Evolutionary conservation across 2,113 vertebrate genomes (phyloP), one percentile per base, ranked within the genome.

Genomic region (Thalassoma bifasciatum): DNA sequence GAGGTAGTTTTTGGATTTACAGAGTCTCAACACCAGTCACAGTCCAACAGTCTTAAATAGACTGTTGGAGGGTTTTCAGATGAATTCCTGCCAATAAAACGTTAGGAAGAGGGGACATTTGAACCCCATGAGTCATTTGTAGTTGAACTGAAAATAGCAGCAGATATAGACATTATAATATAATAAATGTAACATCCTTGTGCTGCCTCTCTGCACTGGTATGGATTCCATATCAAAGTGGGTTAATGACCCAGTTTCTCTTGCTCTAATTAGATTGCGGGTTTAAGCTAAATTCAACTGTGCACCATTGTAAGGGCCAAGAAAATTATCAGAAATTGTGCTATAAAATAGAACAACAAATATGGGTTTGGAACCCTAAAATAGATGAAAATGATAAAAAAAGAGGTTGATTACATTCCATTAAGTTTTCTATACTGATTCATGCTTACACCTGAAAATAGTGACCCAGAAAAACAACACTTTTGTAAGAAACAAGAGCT

Each of bases 401-500:
- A n/a, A n/a, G n/a, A n/a, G n/a, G n/a, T n/a, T n/a, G n/a, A 22
- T 42, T 16, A 5, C 12, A 49, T 66, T 21, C 37, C 36, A 34
- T 1, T 7, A 36, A 11, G n/a, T 3, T 1, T 21, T 1, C 23
- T 24, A 10, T 9, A 51, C n/a, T 58, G 22, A 26, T 5, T n/a
- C 26, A 5, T 11, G 5, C 24, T 67, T 21, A 36, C 23, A 37
- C 17, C 23, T 58, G 23, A 21, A 49, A 60, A 38, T 21, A 61
- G 58, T 73, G 51, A 81, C 67, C 61, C 60, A 79, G 63, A 83
- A 82, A 83, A 46, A 22, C 40, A 30, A 21, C 13, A 61, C 63
- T 58, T 50, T 60, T 75, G 40, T 69, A 0, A 60, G 52, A 72
- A 85, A 72, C 22, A 21, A 51, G 50, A 30, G 67, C 62, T 83